Base-by-base conservation (phyloP, 2,888 invertebrate genomes). In the Agrochola macilenta region DNA sequence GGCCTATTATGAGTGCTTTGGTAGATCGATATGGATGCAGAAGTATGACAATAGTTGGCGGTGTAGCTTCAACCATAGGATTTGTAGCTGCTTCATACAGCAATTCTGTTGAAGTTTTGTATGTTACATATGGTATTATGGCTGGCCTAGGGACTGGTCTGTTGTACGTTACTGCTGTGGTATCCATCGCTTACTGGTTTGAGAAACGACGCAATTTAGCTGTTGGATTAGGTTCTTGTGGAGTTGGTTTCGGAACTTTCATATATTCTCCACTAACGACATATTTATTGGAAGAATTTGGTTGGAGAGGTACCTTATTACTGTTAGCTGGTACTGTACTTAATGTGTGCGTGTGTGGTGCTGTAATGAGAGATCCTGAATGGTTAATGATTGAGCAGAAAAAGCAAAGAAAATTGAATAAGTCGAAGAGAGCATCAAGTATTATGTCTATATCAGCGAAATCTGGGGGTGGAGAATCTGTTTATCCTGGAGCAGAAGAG, bases 111-210 rank as follows among this genome's bases (percentile, higher is more conserved):
- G 98, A 98, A 93, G 96, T 98, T 89, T 97, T 99, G 90, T 98
- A 98, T 94, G 91, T 99, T 75, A 99, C 98, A 0, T 99, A 99
- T 91, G 99, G 99, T 68, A 96, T 99, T 5, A 97, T 99, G 89
- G 98, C 98, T 70, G 99, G 99, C 1, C 94, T 99, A 66, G 99
- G 99, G 5, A 97, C 99, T 93, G 98, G 99, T 5, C 93, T 98
- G 64, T 97, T 98, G 85, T 99, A 99, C 93, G 99, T 99, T 9
- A 98, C 99, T 11, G 99, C 99, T 23, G 99, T 99, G 9, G 99
- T 99, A 20, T 98, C 98, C 72, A 98, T 99, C 74, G 99, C 99
- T 0, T 99, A 98, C 93, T 99, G 99, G 98, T 99, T 99, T 94
- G 99, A 99, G 89, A 98, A 98, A 92, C 98, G 98, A 89, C 97